Evolutionary conservation across 2,797 vertebrate species (phyloP).

Genomic region (Anguilla pacifica): DNA sequence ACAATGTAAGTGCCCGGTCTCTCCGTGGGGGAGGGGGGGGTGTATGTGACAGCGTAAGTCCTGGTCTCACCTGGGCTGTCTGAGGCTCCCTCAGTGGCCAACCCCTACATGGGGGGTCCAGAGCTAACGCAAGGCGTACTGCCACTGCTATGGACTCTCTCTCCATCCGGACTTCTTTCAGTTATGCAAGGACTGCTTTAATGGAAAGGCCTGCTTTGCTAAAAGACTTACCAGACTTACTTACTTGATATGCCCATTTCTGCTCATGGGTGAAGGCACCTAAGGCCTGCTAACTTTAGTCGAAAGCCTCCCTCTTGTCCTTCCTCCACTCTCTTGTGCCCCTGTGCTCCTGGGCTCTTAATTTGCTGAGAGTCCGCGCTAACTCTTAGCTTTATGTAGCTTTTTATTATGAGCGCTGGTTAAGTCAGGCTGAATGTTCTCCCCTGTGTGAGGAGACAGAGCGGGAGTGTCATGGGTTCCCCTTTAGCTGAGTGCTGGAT

Average conservation of each 20-base stretch:
- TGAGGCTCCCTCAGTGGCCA: too few species aligned
- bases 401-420: not conserved
- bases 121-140: too few species aligned
- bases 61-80: too few species aligned
- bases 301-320: too few species aligned
- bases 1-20: constrained; percentile 77
- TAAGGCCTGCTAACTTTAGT: not conserved
- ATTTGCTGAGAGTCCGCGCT: not conserved
- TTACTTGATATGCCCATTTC: not conserved
- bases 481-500: not conserved
- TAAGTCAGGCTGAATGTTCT: not conserved
- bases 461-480: not conserved
- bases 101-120: too few species aligned
- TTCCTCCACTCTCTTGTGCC: not conserved
- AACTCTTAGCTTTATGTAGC: not conserved
- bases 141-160: too few species aligned
- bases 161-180: not conserved
- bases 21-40: not conserved
- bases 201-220: too few species aligned
- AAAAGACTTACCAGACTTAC: not conserved
- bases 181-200: not conserved
- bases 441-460: not conserved
- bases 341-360: not conserved
- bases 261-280: not conserved
- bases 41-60: too few species aligned